A percentile compares a stretch with the other conserved stretches of the same genome.
phyloP scores from a whole-genome alignment of 2,113 vertebrate genomes.

The Oryzias melastigma region DNA sequence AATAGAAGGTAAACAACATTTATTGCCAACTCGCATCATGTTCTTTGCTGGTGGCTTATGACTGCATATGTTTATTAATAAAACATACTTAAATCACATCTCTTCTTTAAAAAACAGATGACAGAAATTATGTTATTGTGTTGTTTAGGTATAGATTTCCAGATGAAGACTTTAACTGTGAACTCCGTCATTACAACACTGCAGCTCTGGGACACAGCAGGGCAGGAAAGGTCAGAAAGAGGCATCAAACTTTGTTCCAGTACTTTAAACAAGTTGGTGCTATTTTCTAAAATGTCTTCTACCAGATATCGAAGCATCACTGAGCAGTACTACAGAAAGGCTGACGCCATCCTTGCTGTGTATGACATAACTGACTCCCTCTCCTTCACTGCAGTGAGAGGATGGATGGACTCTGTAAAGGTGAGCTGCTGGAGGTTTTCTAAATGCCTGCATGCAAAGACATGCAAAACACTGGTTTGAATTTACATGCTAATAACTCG shows the following conservation, averaged over 20 bases:
- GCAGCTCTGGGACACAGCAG: conserved; percentile 87
- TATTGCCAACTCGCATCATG: too few species aligned
- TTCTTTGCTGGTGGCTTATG: background rate
- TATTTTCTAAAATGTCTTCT: background rate
- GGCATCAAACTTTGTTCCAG: background rate
- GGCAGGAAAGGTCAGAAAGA: conserved; percentile 81
- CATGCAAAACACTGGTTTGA: conserved; percentile 44
- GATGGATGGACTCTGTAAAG: conserved; percentile 81
- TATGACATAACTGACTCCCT: conserved; percentile 75
- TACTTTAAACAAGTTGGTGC: rapidly evolving
- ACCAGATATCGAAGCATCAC: conserved; percentile 82
- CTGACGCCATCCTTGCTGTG: conserved; percentile 80
- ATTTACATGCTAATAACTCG: conserved; percentile 11
- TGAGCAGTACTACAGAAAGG: conserved; percentile 83
- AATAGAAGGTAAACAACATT: too few species aligned
- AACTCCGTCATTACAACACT: conserved; percentile 75
- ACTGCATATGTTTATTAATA: background rate
- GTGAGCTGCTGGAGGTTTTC: conserved; percentile 57
- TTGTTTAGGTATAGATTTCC: conserved; percentile 79
- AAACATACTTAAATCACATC: background rate
- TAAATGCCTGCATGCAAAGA: conserved; percentile 6
- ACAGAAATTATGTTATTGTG: background rate
- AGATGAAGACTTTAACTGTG: conserved; percentile 80
- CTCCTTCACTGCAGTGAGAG: conserved; percentile 74
- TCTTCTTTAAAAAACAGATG: background rate